Evolutionary conservation across 1,140 invertebrate genomes (phyloP), one percentile per base, ranked within the genome.

Genomic region (Trachelipus rathkii): DNA sequence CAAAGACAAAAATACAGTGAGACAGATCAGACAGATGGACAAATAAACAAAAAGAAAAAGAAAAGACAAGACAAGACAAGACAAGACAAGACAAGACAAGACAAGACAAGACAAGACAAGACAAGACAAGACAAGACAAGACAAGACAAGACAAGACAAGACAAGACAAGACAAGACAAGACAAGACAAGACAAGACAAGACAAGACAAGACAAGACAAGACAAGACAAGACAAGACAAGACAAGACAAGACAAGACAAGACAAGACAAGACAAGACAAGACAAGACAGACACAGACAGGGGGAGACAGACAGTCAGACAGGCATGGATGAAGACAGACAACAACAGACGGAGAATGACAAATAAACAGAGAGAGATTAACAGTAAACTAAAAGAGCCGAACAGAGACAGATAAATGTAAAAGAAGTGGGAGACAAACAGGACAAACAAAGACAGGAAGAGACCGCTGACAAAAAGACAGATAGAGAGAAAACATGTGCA

Each of bases 201-300:
- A 70, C 68, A 24, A 70, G 68, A 70, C 68, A 24, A 70, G 68
- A 70, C 68, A 24, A 70, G 68, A 70, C 68, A 24, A 70, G 68
- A 70, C 68, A 24, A 70, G 68, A 70, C 68, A 24, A 70, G 68
- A 70, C 68, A 24, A 70, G 68, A 70, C 68, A 24, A 70, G 68
- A 70, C 68, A 24, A 70, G 68, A 70, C 68, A 24, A 70, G 68
- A 70, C 68, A 70, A 70, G 68, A 70, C 68, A 70, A 70, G 68
- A 70, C 68, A 70, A 70, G 68, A 70, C 68, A 70, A 70, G 68
- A 70, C 68, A 70, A 70, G 68, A 70, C 68, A 70, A 70, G 68
- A 70, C 68, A 70, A n/a, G n/a, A n/a, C n/a, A n/a, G n/a, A n/a
- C n/a, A n/a, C n/a, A n/a, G n/a, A n/a, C n/a, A n/a, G n/a, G n/a